phyloP scores from a whole-genome alignment of 2,797 vertebrate genomes.

The Lerista edwardsae region DNA sequence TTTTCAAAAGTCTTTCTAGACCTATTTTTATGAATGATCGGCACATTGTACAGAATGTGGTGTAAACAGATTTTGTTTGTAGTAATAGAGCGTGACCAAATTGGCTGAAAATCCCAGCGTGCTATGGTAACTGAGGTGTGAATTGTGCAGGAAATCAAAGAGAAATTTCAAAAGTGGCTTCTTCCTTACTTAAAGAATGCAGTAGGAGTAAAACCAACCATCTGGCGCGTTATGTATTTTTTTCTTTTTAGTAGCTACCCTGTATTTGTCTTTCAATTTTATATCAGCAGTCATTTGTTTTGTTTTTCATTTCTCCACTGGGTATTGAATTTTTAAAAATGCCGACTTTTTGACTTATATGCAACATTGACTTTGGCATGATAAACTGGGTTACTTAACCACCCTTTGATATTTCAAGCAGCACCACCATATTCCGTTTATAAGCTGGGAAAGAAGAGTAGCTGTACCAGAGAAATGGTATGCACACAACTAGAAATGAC shows the following conservation, averaged over 20 bases:
- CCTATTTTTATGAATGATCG: not conserved
- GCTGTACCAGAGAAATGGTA: constrained; percentile 38
- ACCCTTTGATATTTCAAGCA: constrained; percentile 31
- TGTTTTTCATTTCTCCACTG: constrained; percentile 1
- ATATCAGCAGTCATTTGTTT: constrained; percentile 35
- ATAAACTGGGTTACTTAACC: constrained; percentile 46
- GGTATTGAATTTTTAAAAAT: constrained; percentile 35
- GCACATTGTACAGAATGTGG: not conserved
- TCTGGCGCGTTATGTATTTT: constrained; percentile 24
- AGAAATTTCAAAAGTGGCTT: not conserved
- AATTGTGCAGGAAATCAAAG: not conserved
- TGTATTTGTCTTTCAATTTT: constrained; percentile 39
- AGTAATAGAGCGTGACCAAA: not conserved
- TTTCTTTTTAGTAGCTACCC: constrained; percentile 30
- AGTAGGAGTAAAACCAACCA: not conserved
- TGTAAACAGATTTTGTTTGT: not conserved
- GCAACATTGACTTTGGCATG: constrained; percentile 38
- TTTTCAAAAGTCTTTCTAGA: not conserved
- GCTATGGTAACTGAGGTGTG: not conserved
- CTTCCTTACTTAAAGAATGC: not conserved
- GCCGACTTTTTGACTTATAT: constrained; percentile 34
- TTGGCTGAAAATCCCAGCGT: not conserved
- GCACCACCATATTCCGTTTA: constrained; percentile 13
- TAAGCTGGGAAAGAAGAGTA: constrained; percentile 42
- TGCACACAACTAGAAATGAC: constrained; percentile 62